These are phyloP conservation scores for Trissoscelio sp. DNA, from an alignment of 2,888 invertebrate genomes.

Conservation along the genomic window DNA sequence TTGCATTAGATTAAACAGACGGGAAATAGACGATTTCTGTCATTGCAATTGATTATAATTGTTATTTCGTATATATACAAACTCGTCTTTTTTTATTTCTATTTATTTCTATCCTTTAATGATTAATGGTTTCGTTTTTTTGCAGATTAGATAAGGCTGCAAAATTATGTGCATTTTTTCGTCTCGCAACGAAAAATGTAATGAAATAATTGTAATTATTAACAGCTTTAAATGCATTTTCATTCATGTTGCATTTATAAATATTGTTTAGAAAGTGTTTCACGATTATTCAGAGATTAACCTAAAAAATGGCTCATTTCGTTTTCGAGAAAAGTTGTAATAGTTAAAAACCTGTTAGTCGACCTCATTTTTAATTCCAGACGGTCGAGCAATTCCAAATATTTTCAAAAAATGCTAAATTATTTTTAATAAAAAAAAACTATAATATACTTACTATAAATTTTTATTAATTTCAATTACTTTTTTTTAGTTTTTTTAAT, in stretches of 20 bases:
- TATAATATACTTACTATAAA: too few relatives aligned
- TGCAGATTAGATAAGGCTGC: slow-evolving; percentile 10
- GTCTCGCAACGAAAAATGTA: slow-evolving; percentile 18
- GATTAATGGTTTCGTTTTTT: background rate
- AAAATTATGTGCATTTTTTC: background rate
- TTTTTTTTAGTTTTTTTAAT: too few relatives aligned
- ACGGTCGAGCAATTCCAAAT: slow-evolving; percentile 20
- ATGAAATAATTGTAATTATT: slow-evolving; percentile 12
- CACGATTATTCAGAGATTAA: slow-evolving; percentile 59
- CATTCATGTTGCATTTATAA: slow-evolving; percentile 16
- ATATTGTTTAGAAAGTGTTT: slow-evolving; percentile 63
- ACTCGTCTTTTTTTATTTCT: background rate
- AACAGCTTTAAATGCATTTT: slow-evolving; percentile 20
- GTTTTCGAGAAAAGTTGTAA: slow-evolving; percentile 49
- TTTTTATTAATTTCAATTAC: too few relatives aligned
- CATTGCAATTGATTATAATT: too few relatives aligned
- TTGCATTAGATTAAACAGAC: too few relatives aligned
- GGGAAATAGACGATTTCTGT: too few relatives aligned
- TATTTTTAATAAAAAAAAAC: background rate
- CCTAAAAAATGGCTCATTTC: slow-evolving; percentile 58
- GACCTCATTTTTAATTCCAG: slow-evolving; percentile 46
- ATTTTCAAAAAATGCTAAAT: background rate
- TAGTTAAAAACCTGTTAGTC: slow-evolving; percentile 46
- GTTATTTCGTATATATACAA: background rate
- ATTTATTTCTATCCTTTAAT: background rate